Conservation (phyloP, 1,140 invertebrate genomes). For the Atopsyche davidsoni region DNA sequence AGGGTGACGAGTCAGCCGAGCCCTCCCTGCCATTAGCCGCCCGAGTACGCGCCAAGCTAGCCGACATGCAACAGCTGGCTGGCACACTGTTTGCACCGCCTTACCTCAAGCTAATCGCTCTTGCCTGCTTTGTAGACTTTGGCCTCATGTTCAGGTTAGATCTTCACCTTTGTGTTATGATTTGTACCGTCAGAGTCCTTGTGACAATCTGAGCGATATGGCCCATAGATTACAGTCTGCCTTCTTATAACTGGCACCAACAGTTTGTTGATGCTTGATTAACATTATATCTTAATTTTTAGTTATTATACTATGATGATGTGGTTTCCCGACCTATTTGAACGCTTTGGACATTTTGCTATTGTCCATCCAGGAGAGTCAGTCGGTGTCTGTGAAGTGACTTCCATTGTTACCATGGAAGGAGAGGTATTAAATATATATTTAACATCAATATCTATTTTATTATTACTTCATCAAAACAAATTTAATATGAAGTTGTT, state of each 20-base stretch:
- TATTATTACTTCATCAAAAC: background rate
- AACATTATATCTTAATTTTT: too few relatives aligned
- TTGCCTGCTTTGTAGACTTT: conserved; percentile 52
- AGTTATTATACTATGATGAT: conserved; percentile 63
- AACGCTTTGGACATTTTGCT: conserved; percentile 53
- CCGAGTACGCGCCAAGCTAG: conserved; percentile 4
- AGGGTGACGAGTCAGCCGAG: background rate
- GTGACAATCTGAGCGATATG: background rate
- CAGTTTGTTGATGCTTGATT: background rate
- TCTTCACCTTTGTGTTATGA: background rate
- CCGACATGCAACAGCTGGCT: conserved; percentile 12
- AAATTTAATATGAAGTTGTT: background rate
- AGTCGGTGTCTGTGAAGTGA: conserved; percentile 54
- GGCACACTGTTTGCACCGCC: conserved; percentile 46
- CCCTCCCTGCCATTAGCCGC: background rate
- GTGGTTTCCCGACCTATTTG: conserved; percentile 63
- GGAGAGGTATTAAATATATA: conserved; percentile 15
- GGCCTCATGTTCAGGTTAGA: conserved; percentile 51
- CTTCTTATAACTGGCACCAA: conserved; percentile 5
- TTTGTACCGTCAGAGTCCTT: background rate
- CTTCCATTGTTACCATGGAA: conserved; percentile 30
- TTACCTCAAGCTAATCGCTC: conserved; percentile 44
- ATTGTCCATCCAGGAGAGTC: conserved; percentile 43
- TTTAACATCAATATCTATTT: background rate
- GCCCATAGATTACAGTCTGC: conserved; percentile 6